phyloP scores from a whole-genome alignment of 1,140 invertebrate genomes.

The Trinorchestia longiramus region DNA sequence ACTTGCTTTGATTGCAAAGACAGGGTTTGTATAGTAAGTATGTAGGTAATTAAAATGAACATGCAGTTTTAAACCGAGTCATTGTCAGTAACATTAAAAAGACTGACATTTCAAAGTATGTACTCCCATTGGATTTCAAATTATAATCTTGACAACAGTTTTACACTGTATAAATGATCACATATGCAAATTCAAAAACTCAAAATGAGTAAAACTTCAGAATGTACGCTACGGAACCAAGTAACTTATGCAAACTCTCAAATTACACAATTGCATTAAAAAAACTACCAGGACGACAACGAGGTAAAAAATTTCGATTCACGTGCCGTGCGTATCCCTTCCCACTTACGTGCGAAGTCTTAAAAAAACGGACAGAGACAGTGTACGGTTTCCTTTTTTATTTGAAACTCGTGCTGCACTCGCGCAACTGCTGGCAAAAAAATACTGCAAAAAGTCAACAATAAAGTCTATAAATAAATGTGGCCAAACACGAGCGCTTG shows the following conservation, averaged over 20 bases:
- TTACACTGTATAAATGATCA: not conserved
- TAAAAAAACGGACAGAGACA: not conserved
- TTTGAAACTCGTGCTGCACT: conserved; percentile 34
- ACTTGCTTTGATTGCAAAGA: not conserved
- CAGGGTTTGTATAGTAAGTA: not conserved
- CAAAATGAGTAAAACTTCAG: not conserved
- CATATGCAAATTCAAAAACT: not conserved
- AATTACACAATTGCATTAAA: not conserved
- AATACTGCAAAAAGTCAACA: conserved; percentile 25
- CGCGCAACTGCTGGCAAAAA: not conserved
- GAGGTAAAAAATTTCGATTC: not conserved
- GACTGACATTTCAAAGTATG: not conserved
- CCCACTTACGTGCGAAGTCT: not conserved
- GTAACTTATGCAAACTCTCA: not conserved
- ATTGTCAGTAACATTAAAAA: not conserved
- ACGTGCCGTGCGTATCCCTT: not conserved
- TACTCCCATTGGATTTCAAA: not conserved
- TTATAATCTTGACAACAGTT: not conserved
- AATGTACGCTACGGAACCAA: not conserved
- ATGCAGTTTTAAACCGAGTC: not conserved
- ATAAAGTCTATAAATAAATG: conserved; percentile 53
- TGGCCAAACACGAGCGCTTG: conserved; percentile 32
- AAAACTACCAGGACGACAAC: not conserved
- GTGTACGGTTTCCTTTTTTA: conserved; percentile 45
- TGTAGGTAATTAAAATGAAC: not conserved